Conservation (phyloP, 1,140 invertebrate genomes). For the Drosophila chauvacae region DNA sequence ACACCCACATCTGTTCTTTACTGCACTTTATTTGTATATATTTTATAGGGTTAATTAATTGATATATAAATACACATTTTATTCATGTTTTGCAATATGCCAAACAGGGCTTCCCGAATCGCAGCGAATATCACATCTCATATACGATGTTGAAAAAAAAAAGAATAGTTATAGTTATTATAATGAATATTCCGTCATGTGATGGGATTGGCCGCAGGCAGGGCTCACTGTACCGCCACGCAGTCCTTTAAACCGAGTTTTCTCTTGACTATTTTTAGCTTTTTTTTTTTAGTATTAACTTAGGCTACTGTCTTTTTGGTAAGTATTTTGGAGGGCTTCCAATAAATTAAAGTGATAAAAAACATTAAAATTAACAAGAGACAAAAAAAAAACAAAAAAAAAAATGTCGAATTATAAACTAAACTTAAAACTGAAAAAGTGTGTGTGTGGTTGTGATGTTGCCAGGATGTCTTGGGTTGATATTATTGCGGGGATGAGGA, state of each 20-base stretch:
- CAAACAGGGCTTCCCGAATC: constrained; percentile 20
- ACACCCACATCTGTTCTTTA: constrained; percentile 7
- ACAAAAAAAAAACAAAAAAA: constrained; percentile 24
- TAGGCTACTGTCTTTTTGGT: constrained; percentile 79
- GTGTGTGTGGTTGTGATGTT: not conserved
- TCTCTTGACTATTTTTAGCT: not conserved
- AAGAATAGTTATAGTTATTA: constrained; percentile 16
- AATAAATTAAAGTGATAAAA: constrained; percentile 46
- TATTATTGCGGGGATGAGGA: too few relatives aligned
- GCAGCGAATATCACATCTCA: constrained; percentile 48
- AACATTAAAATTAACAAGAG: constrained; percentile 46
- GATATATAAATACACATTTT: constrained; percentile 36
- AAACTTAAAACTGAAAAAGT: constrained; percentile 14
- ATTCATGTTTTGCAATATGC: constrained; percentile 28
- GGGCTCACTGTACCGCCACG: constrained; percentile 33
- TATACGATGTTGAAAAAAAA: constrained; percentile 26
- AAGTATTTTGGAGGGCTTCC: constrained; percentile 60
- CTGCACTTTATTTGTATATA: constrained; percentile 33
- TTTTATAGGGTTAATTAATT: constrained; percentile 26
- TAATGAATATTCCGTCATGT: constrained; percentile 22
- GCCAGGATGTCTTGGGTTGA: not conserved
- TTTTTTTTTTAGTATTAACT: constrained; percentile 38
- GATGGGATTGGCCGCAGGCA: constrained; percentile 10
- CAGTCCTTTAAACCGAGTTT: not conserved
- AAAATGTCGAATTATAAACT: not conserved